Conservation (phyloP, 2,888 invertebrate species). For the Trichopoda pennipes region DNA sequence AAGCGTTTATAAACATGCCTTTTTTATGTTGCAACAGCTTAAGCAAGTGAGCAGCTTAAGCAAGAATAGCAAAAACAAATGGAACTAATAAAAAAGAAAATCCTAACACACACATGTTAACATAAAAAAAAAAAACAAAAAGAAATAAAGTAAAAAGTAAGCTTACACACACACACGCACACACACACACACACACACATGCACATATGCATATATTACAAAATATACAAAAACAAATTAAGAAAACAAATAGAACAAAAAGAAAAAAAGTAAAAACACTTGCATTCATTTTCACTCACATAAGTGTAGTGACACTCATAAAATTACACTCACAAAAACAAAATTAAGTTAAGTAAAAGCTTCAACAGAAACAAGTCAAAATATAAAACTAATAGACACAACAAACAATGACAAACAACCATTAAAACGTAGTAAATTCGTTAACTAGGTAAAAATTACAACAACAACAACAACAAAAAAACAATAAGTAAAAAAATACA, state of each 20-base stretch:
- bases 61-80: background rate
- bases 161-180: conserved; percentile 2
- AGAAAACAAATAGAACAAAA: background rate
- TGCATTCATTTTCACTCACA: conserved; percentile 38
- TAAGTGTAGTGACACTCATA: conserved; percentile 35
- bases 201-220: background rate
- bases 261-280: background rate
- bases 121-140: background rate
- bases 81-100: conserved; percentile 31
- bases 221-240: background rate
- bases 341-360: conserved; percentile 50
- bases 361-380: background rate
- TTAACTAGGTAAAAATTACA: background rate
- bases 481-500: too few relatives aligned
- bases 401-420: background rate
- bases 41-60: conserved; percentile 3
- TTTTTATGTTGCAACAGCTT: conserved; percentile 6
- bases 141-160: conserved; percentile 16
- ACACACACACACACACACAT: background rate
- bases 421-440: background rate
- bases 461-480: background rate
- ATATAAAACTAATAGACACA: background rate
- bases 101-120: background rate
- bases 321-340: conserved; percentile 35
- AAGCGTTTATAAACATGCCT: conserved; percentile 8